Evolutionary conservation across 2,888 invertebrate species (phyloP).

Genomic region (Palloptera scutellata): DNA sequence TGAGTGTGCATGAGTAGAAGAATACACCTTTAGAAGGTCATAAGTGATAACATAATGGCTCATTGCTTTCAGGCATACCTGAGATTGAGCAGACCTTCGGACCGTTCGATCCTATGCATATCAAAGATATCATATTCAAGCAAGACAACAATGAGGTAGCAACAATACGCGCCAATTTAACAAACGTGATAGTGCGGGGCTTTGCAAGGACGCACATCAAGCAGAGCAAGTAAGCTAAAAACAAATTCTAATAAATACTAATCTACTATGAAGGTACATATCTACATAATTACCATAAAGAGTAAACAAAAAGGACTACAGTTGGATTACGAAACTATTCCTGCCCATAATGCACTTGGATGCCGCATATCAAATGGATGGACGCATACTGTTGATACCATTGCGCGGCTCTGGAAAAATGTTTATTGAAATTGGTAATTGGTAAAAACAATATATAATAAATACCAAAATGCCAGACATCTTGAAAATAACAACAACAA

Average conservation of each 20-base stretch:
- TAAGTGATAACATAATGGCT: neutral
- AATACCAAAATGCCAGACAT: neutral
- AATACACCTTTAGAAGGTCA: too few relatives aligned
- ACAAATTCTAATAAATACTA: conserved; percentile 32
- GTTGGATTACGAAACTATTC: conserved; percentile 72
- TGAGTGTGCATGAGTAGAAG: conserved; percentile 17
- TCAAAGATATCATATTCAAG: conserved; percentile 71
- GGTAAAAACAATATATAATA: conserved; percentile 11
- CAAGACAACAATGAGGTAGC: conserved; percentile 78
- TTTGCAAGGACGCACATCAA: conserved; percentile 71
- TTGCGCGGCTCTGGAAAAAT: conserved; percentile 72
- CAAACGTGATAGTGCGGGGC: conserved; percentile 72
- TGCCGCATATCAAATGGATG: conserved; percentile 73
- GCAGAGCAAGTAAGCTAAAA: conserved; percentile 72
- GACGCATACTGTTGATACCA: conserved; percentile 73
- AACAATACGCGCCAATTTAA: conserved; percentile 73
- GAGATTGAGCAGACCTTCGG: conserved; percentile 63
- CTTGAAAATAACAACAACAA: conserved; percentile 38
- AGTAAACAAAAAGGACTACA: conserved; percentile 73
- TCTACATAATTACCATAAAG: conserved; percentile 55
- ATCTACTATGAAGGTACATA: conserved; percentile 60
- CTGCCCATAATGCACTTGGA: conserved; percentile 74
- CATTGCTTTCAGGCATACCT: conserved; percentile 47
- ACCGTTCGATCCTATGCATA: conserved; percentile 72
- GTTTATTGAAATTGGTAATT: conserved; percentile 78